Evolutionary conservation across 2,113 vertebrate species (phyloP).

Genomic region (Dinomys branickii): DNA sequence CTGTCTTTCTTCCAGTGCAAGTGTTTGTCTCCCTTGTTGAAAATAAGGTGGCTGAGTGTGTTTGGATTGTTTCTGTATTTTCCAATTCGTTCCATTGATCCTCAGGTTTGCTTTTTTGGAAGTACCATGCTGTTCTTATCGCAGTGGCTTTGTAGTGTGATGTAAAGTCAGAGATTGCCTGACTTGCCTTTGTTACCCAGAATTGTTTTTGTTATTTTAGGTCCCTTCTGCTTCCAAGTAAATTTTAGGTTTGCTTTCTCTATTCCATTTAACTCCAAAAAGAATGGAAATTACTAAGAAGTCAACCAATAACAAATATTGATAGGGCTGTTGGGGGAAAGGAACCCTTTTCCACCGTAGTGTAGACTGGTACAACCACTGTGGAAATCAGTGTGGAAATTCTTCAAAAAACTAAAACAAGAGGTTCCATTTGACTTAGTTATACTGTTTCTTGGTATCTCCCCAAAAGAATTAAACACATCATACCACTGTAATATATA

Average conservation of each 20-base stretch:
- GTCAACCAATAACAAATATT: neutral
- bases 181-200: neutral
- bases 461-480: neutral
- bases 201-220: neutral
- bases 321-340: neutral
- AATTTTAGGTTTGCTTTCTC: neutral
- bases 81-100: neutral
- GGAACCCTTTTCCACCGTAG: neutral
- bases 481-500: too few species aligned
- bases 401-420: neutral
- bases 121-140: neutral
- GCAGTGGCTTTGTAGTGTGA: neutral
- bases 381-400: neutral
- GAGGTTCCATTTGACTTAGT: neutral
- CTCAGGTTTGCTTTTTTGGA: neutral
- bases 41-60: neutral
- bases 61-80: neutral
- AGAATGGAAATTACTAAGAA: neutral
- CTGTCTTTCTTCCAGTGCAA: neutral
- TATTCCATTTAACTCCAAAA: neutral
- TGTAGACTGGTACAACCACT: neutral
- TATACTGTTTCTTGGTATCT: neutral
- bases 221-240: neutral
- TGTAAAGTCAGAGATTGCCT: neutral
- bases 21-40: neutral